A percentile compares a stretch with the other conserved stretches of the same genome.
phyloP scores from a whole-genome alignment of 2,888 invertebrate genomes.

The Ennomos fuscantarius region DNA sequence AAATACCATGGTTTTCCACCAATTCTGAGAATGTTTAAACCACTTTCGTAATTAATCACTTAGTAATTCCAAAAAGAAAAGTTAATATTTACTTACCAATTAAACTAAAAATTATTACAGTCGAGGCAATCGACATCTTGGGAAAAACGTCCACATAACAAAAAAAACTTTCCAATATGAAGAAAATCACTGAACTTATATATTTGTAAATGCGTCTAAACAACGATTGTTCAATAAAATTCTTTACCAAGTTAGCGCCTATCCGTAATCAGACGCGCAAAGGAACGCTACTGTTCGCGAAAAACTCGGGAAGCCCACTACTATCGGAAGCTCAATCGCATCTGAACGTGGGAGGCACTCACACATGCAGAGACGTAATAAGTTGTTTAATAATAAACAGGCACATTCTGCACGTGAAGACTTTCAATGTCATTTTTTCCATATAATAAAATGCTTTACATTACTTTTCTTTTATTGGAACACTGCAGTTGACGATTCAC shows the following conservation, averaged over 20 bases:
- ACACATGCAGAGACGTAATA: slow-evolving; percentile 54
- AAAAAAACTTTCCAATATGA: neutral
- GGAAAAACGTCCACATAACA: slow-evolving; percentile 51
- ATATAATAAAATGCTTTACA: neutral
- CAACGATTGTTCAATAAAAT: too few species aligned
- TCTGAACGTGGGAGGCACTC: slow-evolving; percentile 55
- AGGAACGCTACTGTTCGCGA: slow-evolving; percentile 61
- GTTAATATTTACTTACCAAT: slow-evolving; percentile 53
- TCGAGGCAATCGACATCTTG: slow-evolving; percentile 58
- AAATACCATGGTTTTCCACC: too few species aligned
- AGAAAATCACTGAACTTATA: neutral
- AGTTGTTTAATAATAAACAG: slow-evolving; percentile 49
- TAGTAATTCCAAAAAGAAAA: too few species aligned
- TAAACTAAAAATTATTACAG: slow-evolving; percentile 52
- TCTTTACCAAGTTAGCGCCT: neutral
- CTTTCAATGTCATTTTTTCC: slow-evolving; percentile 10
- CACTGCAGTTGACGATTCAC: slow-evolving; percentile 28
- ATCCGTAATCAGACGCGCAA: slow-evolving; percentile 6
- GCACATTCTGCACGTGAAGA: slow-evolving; percentile 10
- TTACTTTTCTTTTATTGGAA: slow-evolving; percentile 19
- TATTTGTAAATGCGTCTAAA: too few species aligned
- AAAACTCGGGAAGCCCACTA: slow-evolving; percentile 73
- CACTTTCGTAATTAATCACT: too few species aligned
- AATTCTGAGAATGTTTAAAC: too few species aligned
- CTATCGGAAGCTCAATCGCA: slow-evolving; percentile 50